A percentile compares a stretch with the other conserved stretches of the same genome.
These are phyloP conservation scores for Chiloscyllium punctatum DNA, from an alignment of 2,797 vertebrate species.

Conservation along the genomic window DNA sequence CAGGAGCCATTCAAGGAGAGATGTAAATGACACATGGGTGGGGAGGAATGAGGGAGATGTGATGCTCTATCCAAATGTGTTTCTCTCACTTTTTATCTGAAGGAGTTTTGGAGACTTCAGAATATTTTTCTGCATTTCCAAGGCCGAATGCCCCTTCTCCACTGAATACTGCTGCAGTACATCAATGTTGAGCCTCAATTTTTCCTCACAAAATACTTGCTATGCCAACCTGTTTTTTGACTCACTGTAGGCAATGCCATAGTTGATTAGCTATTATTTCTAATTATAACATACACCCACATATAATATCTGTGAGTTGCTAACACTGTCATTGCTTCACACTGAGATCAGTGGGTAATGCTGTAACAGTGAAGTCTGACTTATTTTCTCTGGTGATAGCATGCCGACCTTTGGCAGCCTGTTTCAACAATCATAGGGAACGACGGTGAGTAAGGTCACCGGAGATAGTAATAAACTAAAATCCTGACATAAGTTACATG, in stretches of 20 bases:
- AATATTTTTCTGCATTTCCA: neutral
- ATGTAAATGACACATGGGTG: neutral
- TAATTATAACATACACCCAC: neutral
- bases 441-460: neutral
- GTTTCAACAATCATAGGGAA: neutral
- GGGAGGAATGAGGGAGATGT: too few relatives aligned
- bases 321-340: neutral
- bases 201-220: neutral
- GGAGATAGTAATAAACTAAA: neutral
- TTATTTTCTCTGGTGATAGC: neutral
- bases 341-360: neutral
- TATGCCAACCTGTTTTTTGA: neutral
- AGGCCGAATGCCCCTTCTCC: neutral
- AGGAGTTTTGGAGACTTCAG: neutral
- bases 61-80: neutral
- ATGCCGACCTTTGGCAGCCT: neutral
- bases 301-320: neutral
- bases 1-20: neutral
- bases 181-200: neutral
- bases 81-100: neutral
- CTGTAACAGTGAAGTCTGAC: neutral
- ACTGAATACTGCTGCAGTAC: neutral
- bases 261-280: neutral
- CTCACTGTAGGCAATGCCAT: neutral
- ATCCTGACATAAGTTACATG: neutral